phyloP scores from a whole-genome alignment of 1,140 invertebrate genomes.

The Ridgeia piscesae region DNA sequence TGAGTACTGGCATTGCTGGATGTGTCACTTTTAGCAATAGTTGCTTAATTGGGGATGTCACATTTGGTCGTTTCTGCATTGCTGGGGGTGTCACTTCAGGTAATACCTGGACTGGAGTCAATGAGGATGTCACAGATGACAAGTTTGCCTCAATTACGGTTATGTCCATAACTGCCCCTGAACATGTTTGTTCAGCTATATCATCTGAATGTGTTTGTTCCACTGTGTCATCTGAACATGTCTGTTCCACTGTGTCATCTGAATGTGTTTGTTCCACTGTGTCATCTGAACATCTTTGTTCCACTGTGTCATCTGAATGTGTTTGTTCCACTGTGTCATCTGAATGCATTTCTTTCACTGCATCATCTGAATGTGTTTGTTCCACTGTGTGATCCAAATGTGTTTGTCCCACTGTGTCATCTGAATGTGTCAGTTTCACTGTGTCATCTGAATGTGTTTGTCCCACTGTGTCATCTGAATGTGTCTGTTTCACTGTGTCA shows the following conservation, averaged over 20 bases:
- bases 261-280: not conserved
- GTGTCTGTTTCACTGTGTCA: not conserved
- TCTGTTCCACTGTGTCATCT: not conserved
- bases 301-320: not conserved
- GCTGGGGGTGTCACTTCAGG: not conserved
- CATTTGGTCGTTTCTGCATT: too few relatives aligned
- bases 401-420: not conserved
- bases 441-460: not conserved
- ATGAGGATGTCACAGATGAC: not conserved
- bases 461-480: not conserved
- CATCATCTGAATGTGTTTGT: not conserved
- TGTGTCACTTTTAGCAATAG: too few relatives aligned
- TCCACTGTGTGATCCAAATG: not conserved
- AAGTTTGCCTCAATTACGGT: not conserved
- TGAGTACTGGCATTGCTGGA: too few relatives aligned
- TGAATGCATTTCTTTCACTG: not conserved
- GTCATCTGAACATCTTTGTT: not conserved
- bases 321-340: not conserved
- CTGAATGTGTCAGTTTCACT: not conserved
- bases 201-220: not conserved
- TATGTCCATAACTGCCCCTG: not conserved
- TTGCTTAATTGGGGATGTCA: too few relatives aligned
- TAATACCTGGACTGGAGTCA: not conserved
- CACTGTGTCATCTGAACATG: not conserved
- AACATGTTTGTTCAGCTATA: not conserved